phyloP scores from a whole-genome alignment of 2,113 vertebrate genomes.

The Procavia capensis region DNA sequence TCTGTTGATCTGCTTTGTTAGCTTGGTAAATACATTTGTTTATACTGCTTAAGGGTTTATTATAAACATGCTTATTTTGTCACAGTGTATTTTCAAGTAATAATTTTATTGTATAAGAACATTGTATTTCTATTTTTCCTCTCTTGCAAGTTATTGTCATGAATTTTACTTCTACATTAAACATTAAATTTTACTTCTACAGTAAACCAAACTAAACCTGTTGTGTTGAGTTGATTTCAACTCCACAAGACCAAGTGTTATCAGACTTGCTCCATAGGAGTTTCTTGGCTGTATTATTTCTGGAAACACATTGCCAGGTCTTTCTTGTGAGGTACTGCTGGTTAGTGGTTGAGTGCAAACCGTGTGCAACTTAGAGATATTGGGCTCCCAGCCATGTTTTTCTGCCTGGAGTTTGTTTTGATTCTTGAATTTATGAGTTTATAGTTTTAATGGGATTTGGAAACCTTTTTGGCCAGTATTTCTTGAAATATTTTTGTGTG shows the following conservation, averaged over 20 bases:
- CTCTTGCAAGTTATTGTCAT: not conserved
- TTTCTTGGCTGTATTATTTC: no score
- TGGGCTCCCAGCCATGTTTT: not conserved
- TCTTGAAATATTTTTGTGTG: not conserved
- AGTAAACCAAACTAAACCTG: no score
- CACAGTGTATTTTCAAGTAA: not conserved
- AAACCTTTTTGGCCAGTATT: not conserved
- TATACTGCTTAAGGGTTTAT: not conserved
- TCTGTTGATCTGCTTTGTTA: not conserved
- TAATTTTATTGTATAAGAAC: not conserved
- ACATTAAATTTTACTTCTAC: no score
- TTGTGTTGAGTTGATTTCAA: no score
- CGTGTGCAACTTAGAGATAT: no score
- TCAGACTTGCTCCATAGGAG: no score
- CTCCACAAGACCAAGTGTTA: no score
- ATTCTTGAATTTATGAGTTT: not conserved
- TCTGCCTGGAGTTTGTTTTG: not conserved
- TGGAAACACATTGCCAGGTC: no score
- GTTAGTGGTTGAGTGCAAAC: no score
- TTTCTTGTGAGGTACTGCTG: no score
- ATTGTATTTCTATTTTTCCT: not conserved
- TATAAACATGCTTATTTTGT: not conserved
- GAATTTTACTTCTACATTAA: not conserved
- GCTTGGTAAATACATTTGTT: not conserved
- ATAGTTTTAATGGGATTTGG: not conserved